phyloP scores from a whole-genome alignment of 2,888 invertebrate genomes.

The Salpingus planirostris region DNA sequence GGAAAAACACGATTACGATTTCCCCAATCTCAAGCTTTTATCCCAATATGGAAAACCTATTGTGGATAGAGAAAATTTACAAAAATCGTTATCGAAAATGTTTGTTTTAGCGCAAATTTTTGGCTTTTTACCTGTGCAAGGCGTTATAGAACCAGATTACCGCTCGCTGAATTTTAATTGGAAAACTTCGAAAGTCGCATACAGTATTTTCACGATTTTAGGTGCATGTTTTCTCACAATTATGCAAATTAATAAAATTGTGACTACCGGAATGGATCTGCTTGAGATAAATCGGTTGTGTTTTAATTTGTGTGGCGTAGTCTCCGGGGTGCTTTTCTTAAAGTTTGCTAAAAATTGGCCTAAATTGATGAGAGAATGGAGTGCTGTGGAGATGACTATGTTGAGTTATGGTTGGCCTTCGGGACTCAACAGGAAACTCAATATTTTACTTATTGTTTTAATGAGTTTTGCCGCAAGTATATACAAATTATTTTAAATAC shows the following conservation, averaged over 20 bases:
- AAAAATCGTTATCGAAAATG: slow-evolving; percentile 7
- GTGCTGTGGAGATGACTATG: slow-evolving; percentile 8
- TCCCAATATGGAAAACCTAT: too few species aligned
- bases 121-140: slow-evolving; percentile 11
- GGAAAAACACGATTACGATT: not conserved
- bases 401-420: slow-evolving; percentile 12
- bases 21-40: too few species aligned
- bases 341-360: slow-evolving; percentile 15
- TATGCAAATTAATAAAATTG: slow-evolving; percentile 9
- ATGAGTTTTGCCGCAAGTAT: slow-evolving; percentile 6
- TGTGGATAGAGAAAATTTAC: slow-evolving; percentile 8
- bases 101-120: slow-evolving; percentile 9
- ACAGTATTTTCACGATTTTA: slow-evolving; percentile 8
- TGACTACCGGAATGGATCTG: slow-evolving; percentile 6
- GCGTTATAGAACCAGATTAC: slow-evolving; percentile 6
- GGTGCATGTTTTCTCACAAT: slow-evolving; percentile 4
- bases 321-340: slow-evolving; percentile 10
- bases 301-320: slow-evolving; percentile 8
- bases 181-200: slow-evolving; percentile 11
- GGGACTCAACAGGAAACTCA: slow-evolving; percentile 6
- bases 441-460: slow-evolving; percentile 4
- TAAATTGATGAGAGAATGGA: slow-evolving; percentile 14
- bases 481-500: slow-evolving; percentile 1
- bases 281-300: slow-evolving; percentile 9
- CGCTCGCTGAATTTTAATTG: slow-evolving; percentile 13